These are phyloP conservation scores for Cynopterus sphinx DNA, from an alignment of 2,797 vertebrate species.

Conservation along the genomic window DNA sequence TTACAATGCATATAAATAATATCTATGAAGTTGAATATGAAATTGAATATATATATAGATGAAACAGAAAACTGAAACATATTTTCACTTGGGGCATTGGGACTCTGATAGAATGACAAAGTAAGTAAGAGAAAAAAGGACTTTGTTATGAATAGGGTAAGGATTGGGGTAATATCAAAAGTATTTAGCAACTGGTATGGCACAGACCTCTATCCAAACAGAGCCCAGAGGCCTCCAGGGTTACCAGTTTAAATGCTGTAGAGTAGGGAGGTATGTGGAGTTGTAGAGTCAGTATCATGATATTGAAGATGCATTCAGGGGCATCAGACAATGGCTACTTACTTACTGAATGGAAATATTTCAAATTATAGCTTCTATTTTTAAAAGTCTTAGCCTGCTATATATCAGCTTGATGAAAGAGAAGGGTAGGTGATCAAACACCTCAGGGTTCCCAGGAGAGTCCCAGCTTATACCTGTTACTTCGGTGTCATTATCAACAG, in stretches of 20 bases:
- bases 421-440: neutral
- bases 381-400: neutral
- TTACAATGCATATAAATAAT: neutral
- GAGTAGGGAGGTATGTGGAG: neutral
- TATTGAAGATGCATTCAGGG: neutral
- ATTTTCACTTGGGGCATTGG: neutral
- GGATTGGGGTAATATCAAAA: neutral
- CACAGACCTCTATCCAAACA: neutral
- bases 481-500: neutral
- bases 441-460: neutral
- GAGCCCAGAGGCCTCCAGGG: neutral
- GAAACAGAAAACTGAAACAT: neutral
- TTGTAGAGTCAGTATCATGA: too few relatives aligned
- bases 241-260: neutral
- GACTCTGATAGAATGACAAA: neutral
- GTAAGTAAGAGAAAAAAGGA: neutral
- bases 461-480: neutral
- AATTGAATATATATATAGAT: neutral
- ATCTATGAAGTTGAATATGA: neutral
- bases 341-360: conserved; percentile 4
- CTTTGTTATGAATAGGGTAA: neutral
- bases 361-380: neutral
- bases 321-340: neutral
- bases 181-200: neutral
- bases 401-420: neutral